A percentile compares a stretch with the other conserved stretches of the same genome.
Evolutionary conservation across 2,113 vertebrate species (phyloP).

Genomic region (Phainopepla nitens): DNA sequence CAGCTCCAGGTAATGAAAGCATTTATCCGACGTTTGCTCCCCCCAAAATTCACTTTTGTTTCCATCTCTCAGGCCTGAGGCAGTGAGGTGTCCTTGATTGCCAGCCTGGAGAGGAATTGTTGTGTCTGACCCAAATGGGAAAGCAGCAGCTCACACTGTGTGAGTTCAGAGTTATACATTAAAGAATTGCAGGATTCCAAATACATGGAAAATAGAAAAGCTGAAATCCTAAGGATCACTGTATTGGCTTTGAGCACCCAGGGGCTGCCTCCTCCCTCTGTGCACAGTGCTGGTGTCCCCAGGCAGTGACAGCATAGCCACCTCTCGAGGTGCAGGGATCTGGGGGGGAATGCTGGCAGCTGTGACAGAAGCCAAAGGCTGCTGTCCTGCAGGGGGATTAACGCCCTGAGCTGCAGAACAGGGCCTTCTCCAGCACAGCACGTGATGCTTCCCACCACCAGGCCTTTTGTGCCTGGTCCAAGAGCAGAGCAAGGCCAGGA

Average conservation of each 20-base stretch:
- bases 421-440: background rate
- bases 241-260: background rate
- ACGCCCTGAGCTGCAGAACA: background rate
- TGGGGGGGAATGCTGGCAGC: fast-evolving
- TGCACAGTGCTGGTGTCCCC: fast-evolving
- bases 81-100: background rate
- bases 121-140: background rate
- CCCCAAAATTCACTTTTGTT: background rate
- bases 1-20: background rate
- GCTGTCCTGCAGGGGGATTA: background rate
- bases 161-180: background rate
- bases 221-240: background rate
- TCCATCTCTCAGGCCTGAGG: background rate
- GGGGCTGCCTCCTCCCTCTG: background rate
- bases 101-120: background rate
- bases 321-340: fast-evolving
- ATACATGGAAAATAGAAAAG: fast-evolving
- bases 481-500: background rate
- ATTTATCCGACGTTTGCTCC: background rate
- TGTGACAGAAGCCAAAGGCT: background rate
- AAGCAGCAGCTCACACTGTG: background rate
- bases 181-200: background rate
- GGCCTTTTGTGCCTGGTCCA: background rate
- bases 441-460: background rate
- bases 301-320: background rate